Base-by-base conservation (phyloP, 1,140 invertebrate genomes). In the Drosophila paulistorum region DNA sequence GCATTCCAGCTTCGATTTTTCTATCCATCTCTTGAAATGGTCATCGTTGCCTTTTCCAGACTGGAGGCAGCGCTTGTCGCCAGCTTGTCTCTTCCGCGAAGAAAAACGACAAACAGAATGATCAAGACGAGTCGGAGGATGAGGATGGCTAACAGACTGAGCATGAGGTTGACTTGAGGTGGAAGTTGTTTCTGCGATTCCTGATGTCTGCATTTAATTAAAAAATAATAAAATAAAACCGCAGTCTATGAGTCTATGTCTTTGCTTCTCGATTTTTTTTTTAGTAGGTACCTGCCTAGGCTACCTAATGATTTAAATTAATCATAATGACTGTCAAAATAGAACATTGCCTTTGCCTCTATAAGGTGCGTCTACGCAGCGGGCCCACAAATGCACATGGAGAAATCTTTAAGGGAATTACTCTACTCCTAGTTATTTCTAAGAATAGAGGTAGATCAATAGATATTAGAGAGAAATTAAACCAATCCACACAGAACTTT, bases 251-350 rank as follows among this genome's bases (percentile, higher is more conserved):
- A 20, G 7, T 51, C 17, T 51, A 51, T 51, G 45, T 62, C 59
- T 51, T 1, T 51, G 3, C 11, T n/a, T 5, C 11, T 13, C 5
- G 11, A 13, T 69, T 35, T 71, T 60, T 65, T 57, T 77, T 77
- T 77, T 67, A 81, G 23, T 23, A 39, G 37, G 72, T 89, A 83
- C 83, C 83, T 82, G 79, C 78, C 78, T 69, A 61, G 77, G 77
- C 84, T 90, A 77, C 77, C 87, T 90, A 90, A 90, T 90, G 87
- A 90, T 90, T 87, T 87, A 90, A 90, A 90, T 90, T 90, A 90
- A 90, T 90, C 84, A 89, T 89, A 89, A 89, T 89, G 84, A 89
- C 84, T 89, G 84, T 89, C 84, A 89, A 89, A 89, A 89, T 89
- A 89, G 84, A 89, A 84, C 84, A 84, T 78, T 78, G 59, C 67